These are phyloP conservation scores for Calcarius lapponicus DNA, from an alignment of 2,797 vertebrate genomes.

Conservation along the genomic window DNA sequence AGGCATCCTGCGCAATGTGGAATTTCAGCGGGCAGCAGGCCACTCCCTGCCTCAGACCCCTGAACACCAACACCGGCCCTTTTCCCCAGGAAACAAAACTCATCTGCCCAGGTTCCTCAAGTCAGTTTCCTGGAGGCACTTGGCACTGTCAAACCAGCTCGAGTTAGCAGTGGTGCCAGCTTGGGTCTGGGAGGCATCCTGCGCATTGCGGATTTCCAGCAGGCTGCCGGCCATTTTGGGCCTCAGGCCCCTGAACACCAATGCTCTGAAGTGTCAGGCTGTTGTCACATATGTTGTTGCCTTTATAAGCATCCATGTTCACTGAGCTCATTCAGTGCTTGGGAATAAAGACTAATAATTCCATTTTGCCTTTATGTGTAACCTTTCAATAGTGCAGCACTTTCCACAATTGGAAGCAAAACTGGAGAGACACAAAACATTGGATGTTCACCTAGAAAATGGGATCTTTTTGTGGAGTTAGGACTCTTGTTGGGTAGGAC, in stretches of 20 bases:
- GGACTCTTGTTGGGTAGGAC: neutral
- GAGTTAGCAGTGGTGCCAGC: too few species aligned
- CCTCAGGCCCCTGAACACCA: too few species aligned
- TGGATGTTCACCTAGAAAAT: neutral
- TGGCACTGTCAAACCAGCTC: too few species aligned
- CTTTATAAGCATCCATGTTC: neutral
- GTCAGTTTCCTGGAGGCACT: too few species aligned
- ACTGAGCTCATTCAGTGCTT: neutral
- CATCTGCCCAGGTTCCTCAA: fast-evolving
- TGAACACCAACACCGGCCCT: too few species aligned
- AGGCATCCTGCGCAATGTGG: too few species aligned
- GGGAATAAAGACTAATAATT: neutral
- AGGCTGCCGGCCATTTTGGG: too few species aligned
- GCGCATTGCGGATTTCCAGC: too few species aligned
- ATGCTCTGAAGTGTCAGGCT: neutral
- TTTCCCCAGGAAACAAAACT: too few species aligned
- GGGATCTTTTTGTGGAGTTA: neutral
- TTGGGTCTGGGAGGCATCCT: too few species aligned
- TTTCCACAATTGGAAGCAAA: neutral
- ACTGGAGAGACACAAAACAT: neutral
- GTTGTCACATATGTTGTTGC: neutral
- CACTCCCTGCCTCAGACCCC: too few species aligned
- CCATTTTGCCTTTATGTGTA: neutral
- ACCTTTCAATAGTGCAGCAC: neutral
- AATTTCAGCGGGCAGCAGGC: too few species aligned